Evolutionary conservation across 2,113 vertebrate genomes (phyloP), one percentile per base, ranked within the genome.

Genomic region (Gadus chalcogrammus): DNA sequence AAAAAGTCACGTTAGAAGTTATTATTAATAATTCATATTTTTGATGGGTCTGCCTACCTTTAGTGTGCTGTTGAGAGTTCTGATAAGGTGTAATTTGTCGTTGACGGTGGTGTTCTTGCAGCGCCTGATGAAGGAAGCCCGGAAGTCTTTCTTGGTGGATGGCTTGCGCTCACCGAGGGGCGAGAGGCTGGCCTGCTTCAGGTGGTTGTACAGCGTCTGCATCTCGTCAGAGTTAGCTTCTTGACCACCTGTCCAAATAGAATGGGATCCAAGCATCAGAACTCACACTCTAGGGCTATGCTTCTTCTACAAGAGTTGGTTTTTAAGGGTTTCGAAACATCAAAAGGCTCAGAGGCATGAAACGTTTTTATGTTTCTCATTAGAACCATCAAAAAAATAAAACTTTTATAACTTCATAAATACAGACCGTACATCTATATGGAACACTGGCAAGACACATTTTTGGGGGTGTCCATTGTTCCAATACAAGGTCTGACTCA

Each of bases 81-180:
- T 90, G 75, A 98, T 92, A 74, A 92, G 92, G 84, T 99, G 97
- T 61, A 98, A 92, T 81, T 95, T 97, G 70, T 97, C 93, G 72
- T 99, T 99, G 72, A 98, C 88, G 1, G 86, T 90, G 56, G 94
- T 92, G 74, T 99, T 97, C 93, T 97, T 98, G 85, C 95, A 95
- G 58, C 97, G 93, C 82, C 94, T 98, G 65, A 98, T 91, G 55
- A 99, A 99, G 2, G 96, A 99, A 65, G 94, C 94, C 70, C 97
- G 93, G 80, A 97, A 91, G 78, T 99, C 97, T 79, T 93, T 94
- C 85, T 94, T 97, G 0, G 96, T 95, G 17, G 96, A 97, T 58
- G 95, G 94, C 17, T 95, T 93, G 5, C 94, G 92, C 64, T 96
- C 94, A 64, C 97, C 97, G 42, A 94, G 94, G 12, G 97, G 96